A percentile compares a stretch with the other conserved stretches of the same genome.
Evolutionary conservation across 2,797 vertebrate genomes (phyloP).

Genomic region (Poecilia velifera): DNA sequence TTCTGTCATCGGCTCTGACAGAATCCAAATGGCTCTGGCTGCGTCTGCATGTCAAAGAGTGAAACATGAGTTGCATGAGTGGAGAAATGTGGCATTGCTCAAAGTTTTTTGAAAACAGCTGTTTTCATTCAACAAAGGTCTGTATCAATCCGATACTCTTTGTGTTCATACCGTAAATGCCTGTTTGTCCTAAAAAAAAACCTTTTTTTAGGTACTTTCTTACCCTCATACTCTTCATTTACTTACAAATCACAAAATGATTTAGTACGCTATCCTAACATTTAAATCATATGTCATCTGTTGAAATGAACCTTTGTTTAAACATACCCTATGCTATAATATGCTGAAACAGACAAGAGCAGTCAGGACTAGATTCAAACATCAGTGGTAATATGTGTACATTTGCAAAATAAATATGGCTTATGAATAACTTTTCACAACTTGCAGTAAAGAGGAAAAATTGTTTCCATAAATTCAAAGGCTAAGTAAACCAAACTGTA

Average conservation of each 20-base stretch:
- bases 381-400: not conserved
- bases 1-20: constrained; percentile 37
- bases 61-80: constrained; percentile 42
- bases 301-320: constrained; percentile 13
- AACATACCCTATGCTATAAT: not conserved
- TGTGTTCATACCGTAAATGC: constrained; percentile 47
- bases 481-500: constrained; percentile 55
- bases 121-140: constrained; percentile 42
- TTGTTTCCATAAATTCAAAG: constrained; percentile 45
- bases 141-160: constrained; percentile 54
- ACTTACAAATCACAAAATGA: constrained; percentile 7
- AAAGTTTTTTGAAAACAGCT: constrained; percentile 42
- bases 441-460: constrained; percentile 13
- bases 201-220: constrained; percentile 26
- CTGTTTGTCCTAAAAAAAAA: constrained; percentile 30
- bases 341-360: constrained; percentile 1
- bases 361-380: not conserved
- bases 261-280: constrained; percentile 18
- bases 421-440: not conserved
- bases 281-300: constrained; percentile 8
- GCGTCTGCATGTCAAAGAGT: constrained; percentile 19
- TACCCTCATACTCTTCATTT: constrained; percentile 11
- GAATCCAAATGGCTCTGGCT: constrained; percentile 24
- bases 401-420: constrained; percentile 5
- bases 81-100: constrained; percentile 30